phyloP scores from a whole-genome alignment of 2,797 vertebrate genomes.

The Cynopterus sphinx region DNA sequence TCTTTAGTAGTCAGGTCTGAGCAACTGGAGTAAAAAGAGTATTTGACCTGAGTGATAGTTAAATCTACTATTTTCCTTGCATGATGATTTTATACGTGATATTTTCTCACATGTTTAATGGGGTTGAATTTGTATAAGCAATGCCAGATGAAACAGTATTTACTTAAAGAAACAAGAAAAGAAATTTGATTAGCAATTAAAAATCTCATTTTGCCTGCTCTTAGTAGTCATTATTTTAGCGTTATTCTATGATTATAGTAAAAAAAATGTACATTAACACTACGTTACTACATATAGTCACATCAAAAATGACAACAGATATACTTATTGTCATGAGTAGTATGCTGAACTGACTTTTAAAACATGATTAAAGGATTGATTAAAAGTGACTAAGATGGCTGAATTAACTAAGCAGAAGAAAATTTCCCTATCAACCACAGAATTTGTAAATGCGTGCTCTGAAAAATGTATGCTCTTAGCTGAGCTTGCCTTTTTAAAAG shows the following conservation, averaged over 20 bases:
- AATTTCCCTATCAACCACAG: conserved; percentile 13
- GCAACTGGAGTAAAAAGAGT: neutral
- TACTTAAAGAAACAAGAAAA: conserved; percentile 82
- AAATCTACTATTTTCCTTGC: conserved; percentile 73
- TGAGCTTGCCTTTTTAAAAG: neutral
- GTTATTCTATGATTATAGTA: conserved; percentile 83
- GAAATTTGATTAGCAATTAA: conserved; percentile 84
- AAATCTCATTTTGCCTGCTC: conserved; percentile 78
- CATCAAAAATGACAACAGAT: conserved; percentile 77
- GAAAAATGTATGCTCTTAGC: neutral
- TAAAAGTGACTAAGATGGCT: conserved; percentile 72
- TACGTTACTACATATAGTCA: conserved; percentile 72
- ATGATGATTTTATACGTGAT: conserved; percentile 72
- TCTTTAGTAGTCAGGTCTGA: neutral
- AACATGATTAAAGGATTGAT: conserved; percentile 78
- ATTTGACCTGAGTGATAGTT: conserved; percentile 29
- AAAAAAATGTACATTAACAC: conserved; percentile 81
- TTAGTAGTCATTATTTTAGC: conserved; percentile 84
- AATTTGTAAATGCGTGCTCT: conserved; percentile 18
- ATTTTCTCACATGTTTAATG: conserved; percentile 74
- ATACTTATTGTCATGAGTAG: conserved; percentile 77
- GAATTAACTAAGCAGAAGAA: conserved; percentile 50
- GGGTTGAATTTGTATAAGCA: conserved; percentile 79
- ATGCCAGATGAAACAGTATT: conserved; percentile 79
- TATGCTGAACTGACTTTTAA: conserved; percentile 71